Percentiles rank a stretch among this genome's conserved stretches.
Evolutionary conservation across 1,140 invertebrate genomes (phyloP).

Genomic region (Drosophila tropicalis): DNA sequence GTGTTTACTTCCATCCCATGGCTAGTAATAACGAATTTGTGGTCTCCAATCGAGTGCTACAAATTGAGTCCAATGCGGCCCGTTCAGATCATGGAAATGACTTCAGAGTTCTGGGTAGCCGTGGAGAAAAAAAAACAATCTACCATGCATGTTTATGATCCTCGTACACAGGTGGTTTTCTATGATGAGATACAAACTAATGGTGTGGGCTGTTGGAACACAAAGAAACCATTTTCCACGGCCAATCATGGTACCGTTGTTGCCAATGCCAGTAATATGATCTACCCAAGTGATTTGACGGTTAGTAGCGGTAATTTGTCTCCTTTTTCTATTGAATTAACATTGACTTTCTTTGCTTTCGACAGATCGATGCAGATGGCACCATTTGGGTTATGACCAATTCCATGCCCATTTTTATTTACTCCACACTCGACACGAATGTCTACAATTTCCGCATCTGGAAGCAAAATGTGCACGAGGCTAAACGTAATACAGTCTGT

Average conservation of each 20-base stretch:
- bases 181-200: conserved; percentile 87
- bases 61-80: conserved; percentile 85
- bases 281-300: conserved; percentile 86
- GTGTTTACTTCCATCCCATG: conserved; percentile 89
- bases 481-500: conserved; percentile 69
- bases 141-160: conserved; percentile 86
- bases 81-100: conserved; percentile 86
- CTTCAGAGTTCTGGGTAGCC: conserved; percentile 85
- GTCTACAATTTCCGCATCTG: conserved; percentile 86
- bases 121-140: conserved; percentile 86
- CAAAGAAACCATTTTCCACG: conserved; percentile 83
- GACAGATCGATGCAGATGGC: conserved; percentile 84
- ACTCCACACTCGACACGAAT: conserved; percentile 85
- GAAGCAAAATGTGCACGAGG: conserved; percentile 59
- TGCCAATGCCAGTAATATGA: conserved; percentile 85
- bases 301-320: conserved; percentile 45
- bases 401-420: conserved; percentile 85
- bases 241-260: conserved; percentile 86
- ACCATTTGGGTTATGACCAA: conserved; percentile 86
- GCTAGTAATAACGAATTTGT: conserved; percentile 86
- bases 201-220: conserved; percentile 89
- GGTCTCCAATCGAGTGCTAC: conserved; percentile 87
- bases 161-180: conserved; percentile 86
- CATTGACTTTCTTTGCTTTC: not conserved
- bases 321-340: not conserved